Evolutionary conservation across 2,113 vertebrate species (phyloP).

Genomic region (Corythornis vintsioides): DNA sequence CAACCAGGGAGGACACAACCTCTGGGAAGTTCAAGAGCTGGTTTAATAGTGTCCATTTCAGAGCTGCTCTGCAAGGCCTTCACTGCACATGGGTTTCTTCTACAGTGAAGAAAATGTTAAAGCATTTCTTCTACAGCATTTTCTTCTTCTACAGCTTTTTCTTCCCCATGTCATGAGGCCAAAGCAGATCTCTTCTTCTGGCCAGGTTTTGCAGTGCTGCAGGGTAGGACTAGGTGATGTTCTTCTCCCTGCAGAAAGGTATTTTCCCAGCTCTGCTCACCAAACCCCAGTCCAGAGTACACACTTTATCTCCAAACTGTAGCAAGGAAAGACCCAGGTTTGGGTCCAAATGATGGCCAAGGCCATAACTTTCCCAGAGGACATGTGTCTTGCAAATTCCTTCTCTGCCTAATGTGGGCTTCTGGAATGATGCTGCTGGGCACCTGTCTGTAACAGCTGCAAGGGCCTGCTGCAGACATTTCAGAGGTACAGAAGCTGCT

Average conservation of each 20-base stretch:
- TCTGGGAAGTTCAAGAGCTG: neutral
- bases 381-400: neutral
- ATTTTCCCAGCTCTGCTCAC: neutral
- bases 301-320: neutral
- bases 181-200: neutral
- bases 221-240: neutral
- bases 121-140: neutral
- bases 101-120: neutral
- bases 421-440: neutral
- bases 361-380: neutral
- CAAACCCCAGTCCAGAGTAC: neutral
- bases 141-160: neutral
- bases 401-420: neutral
- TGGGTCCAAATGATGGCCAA: neutral
- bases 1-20: neutral
- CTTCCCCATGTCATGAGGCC: neutral
- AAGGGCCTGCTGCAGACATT: neutral
- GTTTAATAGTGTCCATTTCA: neutral
- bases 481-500: conserved; percentile 2
- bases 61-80: neutral
- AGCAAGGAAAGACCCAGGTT: neutral
- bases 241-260: neutral
- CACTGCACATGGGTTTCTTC: neutral
- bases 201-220: neutral
- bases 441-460: conserved; percentile 61